Conservation (phyloP, 1,140 invertebrate species). For the Drosophila watanabei region DNA sequence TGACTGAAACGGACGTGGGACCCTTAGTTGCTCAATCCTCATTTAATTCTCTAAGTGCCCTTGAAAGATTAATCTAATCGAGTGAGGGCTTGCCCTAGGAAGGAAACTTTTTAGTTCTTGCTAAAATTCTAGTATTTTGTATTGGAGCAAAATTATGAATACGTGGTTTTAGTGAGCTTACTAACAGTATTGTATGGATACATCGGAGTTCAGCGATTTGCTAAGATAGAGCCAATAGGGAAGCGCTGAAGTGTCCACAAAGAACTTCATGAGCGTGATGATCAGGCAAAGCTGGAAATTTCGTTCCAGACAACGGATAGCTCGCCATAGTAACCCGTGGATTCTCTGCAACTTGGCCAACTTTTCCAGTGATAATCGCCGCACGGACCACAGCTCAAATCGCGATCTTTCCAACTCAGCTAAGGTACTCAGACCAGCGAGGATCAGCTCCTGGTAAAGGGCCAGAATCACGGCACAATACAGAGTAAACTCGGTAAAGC, state of each 20-base stretch:
- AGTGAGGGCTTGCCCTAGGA: neutral
- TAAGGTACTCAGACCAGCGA: slow-evolving; percentile 7
- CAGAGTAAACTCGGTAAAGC: slow-evolving; percentile 48
- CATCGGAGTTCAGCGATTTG: neutral
- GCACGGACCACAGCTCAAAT: slow-evolving; percentile 29
- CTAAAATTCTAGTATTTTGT: neutral
- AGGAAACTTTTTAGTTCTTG: neutral
- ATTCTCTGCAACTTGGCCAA: slow-evolving; percentile 35
- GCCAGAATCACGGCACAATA: slow-evolving; percentile 39
- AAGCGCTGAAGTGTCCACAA: slow-evolving; percentile 43
- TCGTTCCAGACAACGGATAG: slow-evolving; percentile 39
- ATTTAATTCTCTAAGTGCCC: slow-evolving; percentile 38
- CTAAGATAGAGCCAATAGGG: slow-evolving; percentile 66
- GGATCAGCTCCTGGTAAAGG: slow-evolving; percentile 47
- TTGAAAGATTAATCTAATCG: too few species aligned
- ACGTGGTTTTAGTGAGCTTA: neutral
- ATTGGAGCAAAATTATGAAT: neutral
- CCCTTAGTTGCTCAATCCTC: too few species aligned
- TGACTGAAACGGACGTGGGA: slow-evolving; percentile 21
- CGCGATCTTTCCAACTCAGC: slow-evolving; percentile 31
- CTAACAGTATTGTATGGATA: slow-evolving; percentile 25
- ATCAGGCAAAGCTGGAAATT: slow-evolving; percentile 56
- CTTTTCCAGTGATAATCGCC: slow-evolving; percentile 23
- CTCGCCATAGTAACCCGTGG: slow-evolving; percentile 49
- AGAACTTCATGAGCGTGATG: slow-evolving; percentile 38